phyloP scores from a whole-genome alignment of 2,888 invertebrate species.

The Pseudococcus jackbeardsleyi region DNA sequence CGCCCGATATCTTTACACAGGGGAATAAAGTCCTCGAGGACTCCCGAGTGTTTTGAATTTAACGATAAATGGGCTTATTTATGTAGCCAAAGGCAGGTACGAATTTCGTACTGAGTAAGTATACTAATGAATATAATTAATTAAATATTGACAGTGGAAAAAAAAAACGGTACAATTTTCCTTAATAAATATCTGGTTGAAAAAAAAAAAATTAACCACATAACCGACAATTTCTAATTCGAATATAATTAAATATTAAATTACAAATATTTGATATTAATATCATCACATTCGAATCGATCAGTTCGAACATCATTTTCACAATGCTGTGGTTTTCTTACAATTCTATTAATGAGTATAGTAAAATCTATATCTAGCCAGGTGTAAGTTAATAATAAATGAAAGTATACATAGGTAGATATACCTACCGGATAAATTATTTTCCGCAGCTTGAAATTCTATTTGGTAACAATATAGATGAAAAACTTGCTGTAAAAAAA shows the following conservation, averaged over 20 bases:
- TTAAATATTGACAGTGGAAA: no score
- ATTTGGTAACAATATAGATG: neutral
- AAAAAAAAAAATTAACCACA: neutral
- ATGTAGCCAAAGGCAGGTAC: neutral
- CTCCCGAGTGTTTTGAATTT: neutral
- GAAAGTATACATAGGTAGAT: neutral
- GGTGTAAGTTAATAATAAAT: no score
- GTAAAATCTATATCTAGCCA: no score
- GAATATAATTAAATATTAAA: conserved; percentile 15
- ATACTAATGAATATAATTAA: no score
- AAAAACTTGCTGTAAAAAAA: neutral
- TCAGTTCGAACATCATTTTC: conserved; percentile 2
- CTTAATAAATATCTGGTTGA: no score
- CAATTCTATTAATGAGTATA: neutral
- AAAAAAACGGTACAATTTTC: no score
- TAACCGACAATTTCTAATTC: conserved; percentile 26
- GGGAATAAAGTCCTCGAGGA: neutral
- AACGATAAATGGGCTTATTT: neutral
- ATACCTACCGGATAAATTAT: neutral
- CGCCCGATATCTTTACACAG: neutral
- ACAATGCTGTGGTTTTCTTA: neutral
- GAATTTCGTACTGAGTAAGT: neutral
- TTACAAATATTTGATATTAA: neutral
- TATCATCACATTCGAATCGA: neutral
- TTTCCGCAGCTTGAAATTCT: neutral